Base-by-base conservation (phyloP, 92 coral and sea anemone species). In the Chrysogorgia sp. region DNA sequence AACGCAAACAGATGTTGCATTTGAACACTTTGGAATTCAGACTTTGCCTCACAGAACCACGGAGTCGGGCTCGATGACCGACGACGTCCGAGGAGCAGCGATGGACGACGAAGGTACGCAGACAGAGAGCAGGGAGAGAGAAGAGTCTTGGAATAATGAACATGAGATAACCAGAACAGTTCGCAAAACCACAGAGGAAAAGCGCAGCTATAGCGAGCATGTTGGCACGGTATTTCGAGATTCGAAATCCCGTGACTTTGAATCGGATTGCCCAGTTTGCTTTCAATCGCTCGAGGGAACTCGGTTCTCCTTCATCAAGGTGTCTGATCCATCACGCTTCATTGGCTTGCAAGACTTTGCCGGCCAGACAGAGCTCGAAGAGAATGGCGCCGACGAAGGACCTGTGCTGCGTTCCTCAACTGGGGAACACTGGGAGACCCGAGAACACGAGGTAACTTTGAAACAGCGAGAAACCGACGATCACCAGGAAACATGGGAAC, bases 201-300 rank as follows among this genome's bases (percentile, higher is more conserved):
- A 49, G 23, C 64, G 65, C 31, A 69, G 37, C 20, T 30, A 49
- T 47, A 20, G 2, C 8, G 76, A 69, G 3, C 34, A 72, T 10
- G 24, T 24, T 1, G 26, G 25, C 2, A 50, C 48, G 23, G 6
- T 20, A 5, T 5, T 7, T 52, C 21, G 17, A 52, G 59, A 52
- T 2, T 34, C 65, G 14, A 21, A 31, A 3, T 48, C 35, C 33
- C n/a, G 50, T 17, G 50, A 71, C 22, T 25, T 48, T 15, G 29
- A 56, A 56, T 26, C 62, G 7, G 79, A 72, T 55, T 72, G 79
- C 20, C 79, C 79, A 28, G 79, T 72, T 17, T 72, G 79, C 37
- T 28, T 53, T 34, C 79, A 72, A 23, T 29, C 63, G 15, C 35
- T 72, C 17, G 65, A 72, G 32, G 30, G 65, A 2, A 52, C 79